phyloP scores from a whole-genome alignment of 2,113 vertebrate genomes.

The Thinocorus orbignyianus region DNA sequence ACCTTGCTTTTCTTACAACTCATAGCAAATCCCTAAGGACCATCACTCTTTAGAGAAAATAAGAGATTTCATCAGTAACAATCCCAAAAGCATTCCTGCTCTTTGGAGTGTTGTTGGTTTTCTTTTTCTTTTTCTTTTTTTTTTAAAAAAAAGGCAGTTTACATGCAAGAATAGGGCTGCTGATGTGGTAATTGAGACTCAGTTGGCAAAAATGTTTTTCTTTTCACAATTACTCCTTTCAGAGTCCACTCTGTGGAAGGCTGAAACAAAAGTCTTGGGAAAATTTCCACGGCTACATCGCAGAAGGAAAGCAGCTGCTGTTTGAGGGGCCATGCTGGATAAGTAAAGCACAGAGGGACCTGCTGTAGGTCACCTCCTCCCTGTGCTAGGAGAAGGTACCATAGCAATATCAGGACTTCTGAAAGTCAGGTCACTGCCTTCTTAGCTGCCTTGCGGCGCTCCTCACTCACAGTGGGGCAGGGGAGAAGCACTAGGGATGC shows the following conservation, averaged over 20 bases:
- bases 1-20: conserved; percentile 50
- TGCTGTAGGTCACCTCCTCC: background rate
- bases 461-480: background rate
- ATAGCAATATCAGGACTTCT: no score
- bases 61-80: conserved; percentile 28
- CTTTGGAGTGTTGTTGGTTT: background rate
- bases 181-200: conserved; percentile 49
- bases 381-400: background rate
- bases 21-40: conserved; percentile 25
- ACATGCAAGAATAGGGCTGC: conserved; percentile 46
- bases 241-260: background rate
- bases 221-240: conserved; percentile 28
- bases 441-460: background rate
- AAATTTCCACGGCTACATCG: background rate
- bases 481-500: background rate
- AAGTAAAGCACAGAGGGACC: background rate
- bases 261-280: background rate
- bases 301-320: background rate
- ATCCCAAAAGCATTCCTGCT: conserved; percentile 34
- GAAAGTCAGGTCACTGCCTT: background rate
- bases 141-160: conserved; percentile 4
- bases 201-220: conserved; percentile 46
- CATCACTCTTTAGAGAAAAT: conserved; percentile 37
- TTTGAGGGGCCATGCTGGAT: no score
- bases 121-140: background rate